Evolutionary conservation across 1,140 invertebrate genomes (phyloP), one percentile per base, ranked within the genome.

Genomic region (Zaprionus vittiger): DNA sequence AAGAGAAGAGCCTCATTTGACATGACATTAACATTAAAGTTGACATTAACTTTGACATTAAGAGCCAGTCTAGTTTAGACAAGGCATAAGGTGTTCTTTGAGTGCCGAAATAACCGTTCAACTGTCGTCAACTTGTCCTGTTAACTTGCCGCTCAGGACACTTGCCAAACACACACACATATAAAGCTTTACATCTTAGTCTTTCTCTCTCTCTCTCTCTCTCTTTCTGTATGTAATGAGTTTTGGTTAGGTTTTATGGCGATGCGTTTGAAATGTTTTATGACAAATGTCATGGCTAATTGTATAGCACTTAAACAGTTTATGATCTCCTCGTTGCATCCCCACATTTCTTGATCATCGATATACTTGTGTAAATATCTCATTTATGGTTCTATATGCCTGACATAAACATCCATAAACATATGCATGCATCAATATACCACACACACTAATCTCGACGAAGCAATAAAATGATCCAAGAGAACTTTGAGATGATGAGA

Each of bases 281-380:
- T 76, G 80, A 77, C 69, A 80, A 83, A 74, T 87, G 73, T 76
- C 64, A 80, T 86, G 81, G 78, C 84, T 83, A 86, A 83, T 86
- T 86, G 84, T 83, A 66, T 57, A 80, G 77, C 83, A 89, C 73
- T 78, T 75, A 83, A 86, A 74, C 64, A 60, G 56, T 73, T 77
- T 73, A 66, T 57, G 62, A 62, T 71, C 56, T 24, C 34, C 37
- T 38, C 37, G 17, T 9, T 17, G 41, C 41, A 47, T 17, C 41
- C 5, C 2, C n/a, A n/a, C 41, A 47, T 47, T 2, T 47, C 15
- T 3, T 34, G 7, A 69, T 61, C 34, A 69, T 52, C 59, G 31
- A 49, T 47, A 55, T 47, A 55, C 54, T 52, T 54, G 41, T n/a
- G 37, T 37, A n/a, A 34, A 14, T 60, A 60, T 38, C 20, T 52